Conservation (phyloP, 2,888 invertebrate genomes). For the Koerneria pararmatus region DNA sequence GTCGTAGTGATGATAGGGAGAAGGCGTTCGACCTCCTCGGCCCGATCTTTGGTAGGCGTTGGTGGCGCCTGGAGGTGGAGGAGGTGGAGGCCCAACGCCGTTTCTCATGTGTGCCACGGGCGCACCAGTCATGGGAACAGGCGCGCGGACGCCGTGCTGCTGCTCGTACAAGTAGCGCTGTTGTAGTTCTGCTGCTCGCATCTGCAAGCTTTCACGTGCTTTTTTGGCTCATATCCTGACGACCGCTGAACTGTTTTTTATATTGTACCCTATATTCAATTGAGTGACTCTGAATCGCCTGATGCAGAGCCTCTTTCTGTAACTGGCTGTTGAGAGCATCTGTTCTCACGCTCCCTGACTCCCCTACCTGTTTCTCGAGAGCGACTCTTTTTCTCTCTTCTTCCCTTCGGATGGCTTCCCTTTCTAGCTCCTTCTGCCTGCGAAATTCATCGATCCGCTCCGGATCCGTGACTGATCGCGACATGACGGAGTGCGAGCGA, state of each 20-base stretch:
- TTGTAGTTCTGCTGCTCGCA: slow-evolving; percentile 45
- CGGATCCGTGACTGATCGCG: slow-evolving; percentile 45
- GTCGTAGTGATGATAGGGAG: too few species aligned
- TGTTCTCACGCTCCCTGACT: too few species aligned
- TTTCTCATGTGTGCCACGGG: neutral
- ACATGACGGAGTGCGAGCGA: slow-evolving; percentile 43
- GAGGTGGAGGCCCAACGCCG: too few species aligned
- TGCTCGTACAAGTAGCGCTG: slow-evolving; percentile 43
- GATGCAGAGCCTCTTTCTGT: neutral
- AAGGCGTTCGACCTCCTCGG: too few species aligned
- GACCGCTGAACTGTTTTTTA: neutral
- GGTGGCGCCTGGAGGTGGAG: too few species aligned
- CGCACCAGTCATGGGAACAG: slow-evolving; percentile 36
- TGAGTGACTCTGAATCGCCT: too few species aligned
- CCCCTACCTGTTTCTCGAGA: slow-evolving; percentile 50
- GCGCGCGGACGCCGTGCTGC: slow-evolving; percentile 37
- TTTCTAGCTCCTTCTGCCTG: slow-evolving; percentile 48
- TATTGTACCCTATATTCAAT: neutral
- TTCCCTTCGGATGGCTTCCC: slow-evolving; percentile 44
- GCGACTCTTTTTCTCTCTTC: slow-evolving; percentile 40
- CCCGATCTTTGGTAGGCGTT: too few species aligned
- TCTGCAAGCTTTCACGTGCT: slow-evolving; percentile 19
- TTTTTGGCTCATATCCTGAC: neutral
- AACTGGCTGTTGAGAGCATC: too few species aligned
- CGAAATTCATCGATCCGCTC: slow-evolving; percentile 49